Conservation (phyloP, 2,888 invertebrate species). For the Melipona beecheii region DNA sequence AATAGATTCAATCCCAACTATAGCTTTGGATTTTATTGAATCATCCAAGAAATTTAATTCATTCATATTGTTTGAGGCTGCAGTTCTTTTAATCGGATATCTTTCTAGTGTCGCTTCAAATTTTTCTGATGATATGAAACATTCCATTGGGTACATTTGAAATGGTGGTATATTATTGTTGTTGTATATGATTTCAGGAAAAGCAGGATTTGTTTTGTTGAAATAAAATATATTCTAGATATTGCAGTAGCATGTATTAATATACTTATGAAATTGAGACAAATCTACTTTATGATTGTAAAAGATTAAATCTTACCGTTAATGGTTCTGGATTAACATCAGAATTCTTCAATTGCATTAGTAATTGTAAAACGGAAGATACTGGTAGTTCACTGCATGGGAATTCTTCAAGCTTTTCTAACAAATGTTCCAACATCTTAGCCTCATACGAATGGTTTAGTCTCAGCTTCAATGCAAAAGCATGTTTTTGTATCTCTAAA, state of each 20-base stretch:
- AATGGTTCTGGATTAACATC: constrained; percentile 58
- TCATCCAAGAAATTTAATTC: constrained; percentile 63
- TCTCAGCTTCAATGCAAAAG: constrained; percentile 74
- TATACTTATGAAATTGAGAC: neutral
- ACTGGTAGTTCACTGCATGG: constrained; percentile 58
- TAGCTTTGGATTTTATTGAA: constrained; percentile 62
- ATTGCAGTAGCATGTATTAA: constrained; percentile 16
- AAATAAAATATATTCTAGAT: constrained; percentile 77
- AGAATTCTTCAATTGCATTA: constrained; percentile 74
- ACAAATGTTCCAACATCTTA: constrained; percentile 71
- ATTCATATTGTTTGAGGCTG: constrained; percentile 58
- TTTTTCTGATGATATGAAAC: constrained; percentile 74
- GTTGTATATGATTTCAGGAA: constrained; percentile 69
- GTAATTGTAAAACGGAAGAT: constrained; percentile 72
- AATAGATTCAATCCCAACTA: constrained; percentile 57
- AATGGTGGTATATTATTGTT: constrained; percentile 71
- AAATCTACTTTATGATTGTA: neutral
- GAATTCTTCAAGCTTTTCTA: constrained; percentile 68
- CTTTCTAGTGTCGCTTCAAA: constrained; percentile 74
- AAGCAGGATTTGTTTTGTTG: constrained; percentile 72
- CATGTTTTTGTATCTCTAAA: constrained; percentile 78
- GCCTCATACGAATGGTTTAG: constrained; percentile 70
- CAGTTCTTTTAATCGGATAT: constrained; percentile 48
- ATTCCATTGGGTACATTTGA: constrained; percentile 79
- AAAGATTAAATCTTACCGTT: constrained; percentile 67